Evolutionary conservation across 2,888 invertebrate genomes (phyloP), one percentile per base, ranked within the genome.

Genomic region (Amiota communis): DNA sequence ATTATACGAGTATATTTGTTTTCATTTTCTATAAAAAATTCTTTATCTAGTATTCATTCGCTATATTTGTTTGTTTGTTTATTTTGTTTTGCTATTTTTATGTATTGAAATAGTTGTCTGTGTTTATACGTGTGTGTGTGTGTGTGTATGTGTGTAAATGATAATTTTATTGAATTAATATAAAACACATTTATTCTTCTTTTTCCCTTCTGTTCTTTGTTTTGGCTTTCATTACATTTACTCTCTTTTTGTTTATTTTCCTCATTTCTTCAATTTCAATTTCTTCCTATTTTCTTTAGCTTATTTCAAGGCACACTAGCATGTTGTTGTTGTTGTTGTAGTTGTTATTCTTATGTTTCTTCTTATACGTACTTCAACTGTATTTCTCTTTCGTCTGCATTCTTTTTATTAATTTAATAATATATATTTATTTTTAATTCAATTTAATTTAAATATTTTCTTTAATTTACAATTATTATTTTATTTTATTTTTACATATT

Each of bases 271-370:
- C 76, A 72, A 36, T 36, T 36, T 36, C 36, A 36, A 36, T 36
- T 36, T 36, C 36, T 36, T 6, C 2, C 46, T 73, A 75, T 74
- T 12, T 75, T 59, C 70, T 74, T 72, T 68, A 65, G 81, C 85
- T 80, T 86, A 80, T 85, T 85, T 86, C 86, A 87, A 87, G 87
- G 87, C 87, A 87, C 87, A 87, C 87, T 87, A 87, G 85, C 87
- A 85, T 81, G 81, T 86, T 81, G 67, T 57, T 74, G 70, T 57
- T 74, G 70, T 53, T 36, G 36, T 36, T 6, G 68, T 67, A 70
- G 57, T 47, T 63, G 17, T 63, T 63, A 20, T 36, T 70, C 73
- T 73, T 68, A 63, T 48, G 53, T 67, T 61, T 67, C 72, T 56
- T 65, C 8, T 48, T 47, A n/a, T 56, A n/a, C 69, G 57, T n/a